Conservation (phyloP, 2,888 invertebrate genomes). For the Mythimna impura region DNA sequence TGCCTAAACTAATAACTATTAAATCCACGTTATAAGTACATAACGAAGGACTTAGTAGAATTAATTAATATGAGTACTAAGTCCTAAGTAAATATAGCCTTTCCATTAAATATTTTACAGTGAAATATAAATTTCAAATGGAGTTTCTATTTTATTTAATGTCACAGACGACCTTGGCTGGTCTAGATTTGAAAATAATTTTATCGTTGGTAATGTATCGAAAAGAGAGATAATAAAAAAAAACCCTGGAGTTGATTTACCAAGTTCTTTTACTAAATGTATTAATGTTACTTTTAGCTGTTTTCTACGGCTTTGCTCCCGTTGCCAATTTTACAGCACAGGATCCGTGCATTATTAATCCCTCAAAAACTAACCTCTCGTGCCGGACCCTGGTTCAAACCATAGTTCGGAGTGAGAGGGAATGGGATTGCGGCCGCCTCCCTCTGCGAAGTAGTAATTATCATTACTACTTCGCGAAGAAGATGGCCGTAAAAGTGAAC, state of each 20-base stretch:
- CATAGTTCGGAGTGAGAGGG: too few relatives aligned
- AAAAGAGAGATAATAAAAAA: not conserved
- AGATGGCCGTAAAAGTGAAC: too few relatives aligned
- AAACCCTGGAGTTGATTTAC: not conserved
- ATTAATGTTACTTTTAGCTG: too few relatives aligned
- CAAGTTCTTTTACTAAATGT: not conserved
- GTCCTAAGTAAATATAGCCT: conserved; percentile 20
- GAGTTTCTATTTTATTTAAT: conserved; percentile 4
- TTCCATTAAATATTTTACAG: not conserved
- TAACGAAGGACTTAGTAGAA: not conserved
- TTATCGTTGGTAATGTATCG: not conserved
- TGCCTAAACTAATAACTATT: conserved; percentile 31
- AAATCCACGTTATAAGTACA: not conserved
- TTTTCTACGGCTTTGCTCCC: not conserved
- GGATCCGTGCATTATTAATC: not conserved
- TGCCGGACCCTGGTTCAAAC: too few relatives aligned
- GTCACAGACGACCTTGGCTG: conserved; percentile 1
- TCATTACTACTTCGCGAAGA: too few relatives aligned
- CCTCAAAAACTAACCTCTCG: too few relatives aligned
- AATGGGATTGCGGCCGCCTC: too few relatives aligned
- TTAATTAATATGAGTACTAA: conserved; percentile 7
- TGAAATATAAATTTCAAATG: conserved; percentile 1
- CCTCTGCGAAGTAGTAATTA: too few relatives aligned
- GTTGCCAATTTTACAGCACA: not conserved
- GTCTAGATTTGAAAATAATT: conserved; percentile 4